Base-by-base conservation (phyloP, 2,113 vertebrate species). In the Rhinogobius similis region DNA sequence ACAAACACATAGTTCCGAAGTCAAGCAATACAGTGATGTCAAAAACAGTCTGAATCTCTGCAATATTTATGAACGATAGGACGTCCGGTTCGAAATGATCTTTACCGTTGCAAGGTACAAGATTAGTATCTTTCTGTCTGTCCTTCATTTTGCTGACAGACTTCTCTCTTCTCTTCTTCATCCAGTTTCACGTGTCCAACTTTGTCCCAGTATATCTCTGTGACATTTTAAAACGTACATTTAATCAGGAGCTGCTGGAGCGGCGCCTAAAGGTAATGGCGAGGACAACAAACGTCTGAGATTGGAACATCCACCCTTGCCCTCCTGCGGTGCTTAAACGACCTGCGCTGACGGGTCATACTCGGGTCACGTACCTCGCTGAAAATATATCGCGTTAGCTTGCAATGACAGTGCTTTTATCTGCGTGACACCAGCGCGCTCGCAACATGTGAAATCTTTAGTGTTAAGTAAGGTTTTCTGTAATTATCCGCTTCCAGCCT, bases 251-350 rank as follows among this genome's bases (percentile, higher is more conserved):
- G 58, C 38, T 36, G 18, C 18, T 61, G 18, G 14, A 36, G 29
- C 10, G 58, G 38, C 21, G 29, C 58, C 58, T 61, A n/a, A 32
- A 61, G 58, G 27, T 61, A 61, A 38, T 61, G 29, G 29, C 58
- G 12, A 20, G n/a, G 29, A 61, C 29, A 61, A 21, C 58, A 61
- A 61, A 61, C 36, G 27, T 8, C 29, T 36, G 18, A 20, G 27
- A 61, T n/a, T 10, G 16, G 18, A n/a, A 36, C 58, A 36, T 20
- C 27, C 7, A 11, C 58, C 29, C 27, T 29, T 1, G 36, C 27
- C 29, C 58, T 38, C 29, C 58, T n/a, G 58, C 9, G 58, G 29
- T 9, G 53, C 26, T 36, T 21, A 36, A 61, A 61, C 29, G 16
- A 61, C 20, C 56, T 21, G 14, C 55, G 7, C 29, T 36, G 6